Evolutionary conservation across 2,113 vertebrate species (phyloP).

Genomic region (Anoplopoma fimbria): DNA sequence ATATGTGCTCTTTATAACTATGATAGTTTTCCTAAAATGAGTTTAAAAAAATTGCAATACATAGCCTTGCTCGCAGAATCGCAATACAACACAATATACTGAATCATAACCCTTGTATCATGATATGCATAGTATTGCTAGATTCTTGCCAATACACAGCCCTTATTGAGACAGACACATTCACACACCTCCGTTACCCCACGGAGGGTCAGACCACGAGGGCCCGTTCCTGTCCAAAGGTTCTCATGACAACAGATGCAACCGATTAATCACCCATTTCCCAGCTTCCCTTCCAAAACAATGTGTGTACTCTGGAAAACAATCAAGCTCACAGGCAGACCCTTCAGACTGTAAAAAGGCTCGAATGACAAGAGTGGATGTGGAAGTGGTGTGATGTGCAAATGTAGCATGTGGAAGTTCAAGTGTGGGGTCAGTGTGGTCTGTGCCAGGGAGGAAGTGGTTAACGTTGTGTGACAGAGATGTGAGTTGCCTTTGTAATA

Average conservation of each 20-base stretch:
- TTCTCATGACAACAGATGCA: slow-evolving; percentile 72
- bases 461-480: slow-evolving; percentile 39
- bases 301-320: slow-evolving; percentile 65
- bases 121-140: too few species aligned
- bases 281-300: slow-evolving; percentile 70
- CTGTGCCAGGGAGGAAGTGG: slow-evolving; percentile 58
- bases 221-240: slow-evolving; percentile 45
- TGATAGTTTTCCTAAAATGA: too few species aligned
- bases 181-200: slow-evolving; percentile 13
- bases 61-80: too few species aligned
- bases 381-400: slow-evolving; percentile 55
- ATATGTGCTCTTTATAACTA: too few species aligned
- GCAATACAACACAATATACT: too few species aligned
- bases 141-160: too few species aligned
- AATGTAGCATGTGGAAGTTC: slow-evolving; percentile 33
- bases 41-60: too few species aligned
- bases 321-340: slow-evolving; percentile 55
- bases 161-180: not conserved
- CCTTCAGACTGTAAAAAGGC: slow-evolving; percentile 41
- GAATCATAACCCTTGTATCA: too few species aligned
- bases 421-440: slow-evolving; percentile 38
- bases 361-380: slow-evolving; percentile 41
- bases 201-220: slow-evolving; percentile 17
- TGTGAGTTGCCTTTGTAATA: slow-evolving; percentile 32
- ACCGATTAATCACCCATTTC: slow-evolving; percentile 68